Base-by-base conservation (phyloP, 2,797 vertebrate species). In the Malurus leucopterus region DNA sequence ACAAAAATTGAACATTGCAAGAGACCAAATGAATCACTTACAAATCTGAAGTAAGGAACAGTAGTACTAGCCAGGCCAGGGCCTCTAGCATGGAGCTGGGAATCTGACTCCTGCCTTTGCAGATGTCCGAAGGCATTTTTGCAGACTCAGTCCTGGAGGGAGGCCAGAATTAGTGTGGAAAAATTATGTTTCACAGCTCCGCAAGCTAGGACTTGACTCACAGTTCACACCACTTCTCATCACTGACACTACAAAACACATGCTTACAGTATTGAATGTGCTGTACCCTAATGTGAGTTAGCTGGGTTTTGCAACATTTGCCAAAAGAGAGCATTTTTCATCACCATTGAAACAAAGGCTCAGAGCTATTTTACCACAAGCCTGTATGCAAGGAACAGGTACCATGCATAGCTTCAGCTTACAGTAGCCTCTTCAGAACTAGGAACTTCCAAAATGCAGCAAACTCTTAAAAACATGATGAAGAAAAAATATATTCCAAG, bases 381-480 rank as follows among this genome's bases (percentile, higher is more conserved):
- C 13, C 7, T 49, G 17, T 57, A 55, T 47, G 9, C 11, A n/a
- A 64, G 24, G 18, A 58, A 14, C 7, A 46, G 16, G 13, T 29
- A 65, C 4, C 9, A 61, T 7, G 11, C 2, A 8, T 15, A 63
- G 8, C 41, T 81, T 77, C 57, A 46, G 8, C 13, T 86, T 67
- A 74, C 36, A 47, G 40, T 81, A 43, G 84, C 32, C 11, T 75
- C 72, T 53, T 84, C 55, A 55, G 59, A 34, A 62, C 67, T 49
- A 93, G 65, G 44, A 96, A 75, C 59, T 64, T 89, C 7, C 46
- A 95, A 86, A 87, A 90, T 32, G 47, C 13, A 89, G 53, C 36
- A 91, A 91, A 55, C 27, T 94, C 90, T 92, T 83, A 61, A 92
- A 93, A 75, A 81, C 68, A 15, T 43, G 88, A 44, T 74, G 89